Percentiles rank a stretch among this genome's conserved stretches.
These are phyloP conservation scores for Cerastoderma edule DNA, from an alignment of 2,888 invertebrate genomes.

Conservation along the genomic window DNA sequence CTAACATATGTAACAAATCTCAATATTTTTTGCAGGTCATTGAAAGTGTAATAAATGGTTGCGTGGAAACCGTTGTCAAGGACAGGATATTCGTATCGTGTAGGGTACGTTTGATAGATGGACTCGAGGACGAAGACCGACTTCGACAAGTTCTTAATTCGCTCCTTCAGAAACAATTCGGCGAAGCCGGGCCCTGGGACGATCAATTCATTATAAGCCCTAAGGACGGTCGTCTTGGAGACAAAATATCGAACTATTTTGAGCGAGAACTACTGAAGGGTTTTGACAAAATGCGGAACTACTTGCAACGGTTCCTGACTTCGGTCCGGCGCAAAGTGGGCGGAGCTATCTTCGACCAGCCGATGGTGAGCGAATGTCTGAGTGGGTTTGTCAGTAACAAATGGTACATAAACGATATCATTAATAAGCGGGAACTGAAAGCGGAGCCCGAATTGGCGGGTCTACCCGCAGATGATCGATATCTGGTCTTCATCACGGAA, in stretches of 20 bases:
- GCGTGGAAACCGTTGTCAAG: not conserved
- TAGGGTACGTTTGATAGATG: no score
- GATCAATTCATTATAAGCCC: constrained; percentile 11
- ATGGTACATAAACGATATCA: not conserved
- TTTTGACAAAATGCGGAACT: constrained; percentile 2
- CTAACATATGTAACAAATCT: no score
- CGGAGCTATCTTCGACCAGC: constrained; percentile 7
- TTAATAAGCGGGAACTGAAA: constrained; percentile 1
- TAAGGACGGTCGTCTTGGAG: not conserved
- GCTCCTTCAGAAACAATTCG: not conserved
- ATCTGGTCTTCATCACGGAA: not conserved
- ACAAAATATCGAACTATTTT: constrained; percentile 13
- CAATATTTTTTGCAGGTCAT: not conserved
- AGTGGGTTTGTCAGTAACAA: constrained; percentile 2
- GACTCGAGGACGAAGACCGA: not conserved
- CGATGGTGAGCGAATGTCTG: not conserved
- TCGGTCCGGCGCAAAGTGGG: not conserved
- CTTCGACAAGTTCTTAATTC: not conserved
- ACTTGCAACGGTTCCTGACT: constrained; percentile 2
- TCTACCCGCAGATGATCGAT: constrained; percentile 6
- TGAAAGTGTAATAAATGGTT: not conserved
- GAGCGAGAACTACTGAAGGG: not conserved
- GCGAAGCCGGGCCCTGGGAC: not conserved
- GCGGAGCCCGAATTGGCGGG: no score
- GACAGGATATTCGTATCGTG: constrained; percentile 11